A percentile compares a stretch with the other conserved stretches of the same genome.
Evolutionary conservation across 1,140 invertebrate genomes (phyloP).

Genomic region (Lasioglossum albipes): DNA sequence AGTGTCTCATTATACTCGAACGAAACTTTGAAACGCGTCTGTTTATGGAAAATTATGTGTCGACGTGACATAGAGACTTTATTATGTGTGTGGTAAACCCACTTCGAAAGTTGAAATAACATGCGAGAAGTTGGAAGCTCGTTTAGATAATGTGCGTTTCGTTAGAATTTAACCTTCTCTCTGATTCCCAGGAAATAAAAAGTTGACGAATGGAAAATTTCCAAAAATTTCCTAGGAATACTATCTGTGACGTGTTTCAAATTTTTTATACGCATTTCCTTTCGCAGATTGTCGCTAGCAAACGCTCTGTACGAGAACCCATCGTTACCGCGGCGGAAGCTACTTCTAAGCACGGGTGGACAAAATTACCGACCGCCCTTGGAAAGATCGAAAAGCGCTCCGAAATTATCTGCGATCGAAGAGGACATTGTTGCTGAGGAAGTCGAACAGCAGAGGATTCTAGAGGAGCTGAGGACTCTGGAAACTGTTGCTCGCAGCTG

Average conservation of each 20-base stretch:
- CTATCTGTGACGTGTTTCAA: too few relatives aligned
- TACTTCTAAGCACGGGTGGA: slow-evolving; percentile 88
- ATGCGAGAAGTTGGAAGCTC: background rate
- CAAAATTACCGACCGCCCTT: slow-evolving; percentile 94
- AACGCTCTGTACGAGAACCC: slow-evolving; percentile 93
- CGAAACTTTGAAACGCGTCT: background rate
- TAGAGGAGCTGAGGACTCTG: slow-evolving; percentile 75
- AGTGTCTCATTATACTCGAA: background rate
- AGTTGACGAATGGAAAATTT: too few relatives aligned
- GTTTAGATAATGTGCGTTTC: background rate
- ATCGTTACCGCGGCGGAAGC: slow-evolving; percentile 88
- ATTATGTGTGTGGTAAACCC: too few relatives aligned
- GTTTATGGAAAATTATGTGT: background rate
- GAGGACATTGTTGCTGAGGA: slow-evolving; percentile 93
- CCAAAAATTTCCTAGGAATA: too few relatives aligned
- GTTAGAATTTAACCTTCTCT: background rate
- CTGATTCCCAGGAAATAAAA: too few relatives aligned
- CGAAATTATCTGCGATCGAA: slow-evolving; percentile 95
- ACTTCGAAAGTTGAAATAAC: background rate
- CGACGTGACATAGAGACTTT: background rate
- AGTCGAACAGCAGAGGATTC: slow-evolving; percentile 81
- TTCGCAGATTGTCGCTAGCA: slow-evolving; percentile 87
- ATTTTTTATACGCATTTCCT: too few relatives aligned
- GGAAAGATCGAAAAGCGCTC: slow-evolving; percentile 96
- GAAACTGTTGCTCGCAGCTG: slow-evolving; percentile 75